These are phyloP conservation scores for Xestia sexstrigata DNA, from an alignment of 2,888 invertebrate genomes.

Conservation along the genomic window DNA sequence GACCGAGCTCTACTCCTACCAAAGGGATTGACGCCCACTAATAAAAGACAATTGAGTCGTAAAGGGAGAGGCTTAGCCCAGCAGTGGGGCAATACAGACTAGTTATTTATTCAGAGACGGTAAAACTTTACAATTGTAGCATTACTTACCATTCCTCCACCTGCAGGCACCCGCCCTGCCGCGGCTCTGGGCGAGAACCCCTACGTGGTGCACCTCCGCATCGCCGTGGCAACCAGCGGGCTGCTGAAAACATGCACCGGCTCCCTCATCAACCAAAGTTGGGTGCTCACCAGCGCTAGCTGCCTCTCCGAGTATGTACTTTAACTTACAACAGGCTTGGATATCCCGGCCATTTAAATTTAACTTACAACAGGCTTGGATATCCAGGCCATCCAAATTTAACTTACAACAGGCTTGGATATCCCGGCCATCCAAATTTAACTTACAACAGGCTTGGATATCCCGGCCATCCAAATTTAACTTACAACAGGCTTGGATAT, in stretches of 20 bases:
- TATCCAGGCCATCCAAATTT: too few species aligned
- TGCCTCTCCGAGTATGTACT: constrained; percentile 72
- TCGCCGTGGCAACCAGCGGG: constrained; percentile 74
- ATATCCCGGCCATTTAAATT: not conserved
- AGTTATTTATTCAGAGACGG: not conserved
- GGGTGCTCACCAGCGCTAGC: constrained; percentile 76
- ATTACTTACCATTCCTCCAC: not conserved
- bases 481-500: not conserved
- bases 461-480: not conserved
- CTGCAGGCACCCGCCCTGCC: constrained; percentile 47
- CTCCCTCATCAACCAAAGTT: constrained; percentile 73
- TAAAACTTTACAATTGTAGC: not conserved
- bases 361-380: not conserved
- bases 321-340: not conserved
- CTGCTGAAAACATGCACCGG: constrained; percentile 75
- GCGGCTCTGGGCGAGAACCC: constrained; percentile 77
- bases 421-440: not conserved
- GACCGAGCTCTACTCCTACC: not conserved
- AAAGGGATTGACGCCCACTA: not conserved
- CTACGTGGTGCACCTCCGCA: constrained; percentile 81
- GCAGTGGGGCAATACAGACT: not conserved
- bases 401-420: not conserved
- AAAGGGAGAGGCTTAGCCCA: not conserved
- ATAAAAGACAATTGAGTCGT: not conserved
- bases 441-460: not conserved